Conservation (phyloP, 2,888 invertebrate genomes). For the Drosophila siamana region DNA sequence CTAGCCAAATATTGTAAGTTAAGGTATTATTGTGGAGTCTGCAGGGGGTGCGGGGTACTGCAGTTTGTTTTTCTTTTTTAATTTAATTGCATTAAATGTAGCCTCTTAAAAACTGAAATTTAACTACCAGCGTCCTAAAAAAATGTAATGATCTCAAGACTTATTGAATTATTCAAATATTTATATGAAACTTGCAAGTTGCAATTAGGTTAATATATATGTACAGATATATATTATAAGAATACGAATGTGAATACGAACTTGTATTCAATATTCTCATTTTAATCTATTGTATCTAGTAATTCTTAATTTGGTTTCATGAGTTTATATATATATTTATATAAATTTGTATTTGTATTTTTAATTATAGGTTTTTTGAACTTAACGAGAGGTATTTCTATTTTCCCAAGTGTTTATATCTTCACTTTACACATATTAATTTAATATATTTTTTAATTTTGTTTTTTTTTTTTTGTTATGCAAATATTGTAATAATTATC, state of each 20-base stretch:
- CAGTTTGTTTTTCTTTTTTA: background rate
- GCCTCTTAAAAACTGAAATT: constrained; percentile 49
- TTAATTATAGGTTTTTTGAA: constrained; percentile 80
- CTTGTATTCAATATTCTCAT: constrained; percentile 37
- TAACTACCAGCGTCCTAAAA: constrained; percentile 27
- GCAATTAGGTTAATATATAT: constrained; percentile 23
- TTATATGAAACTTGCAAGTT: constrained; percentile 32
- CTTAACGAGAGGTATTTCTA: constrained; percentile 86
- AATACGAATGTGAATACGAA: constrained; percentile 25
- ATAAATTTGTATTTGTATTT: constrained; percentile 58
- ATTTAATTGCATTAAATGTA: constrained; percentile 43
- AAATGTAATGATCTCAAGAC: constrained; percentile 24
- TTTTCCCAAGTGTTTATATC: constrained; percentile 85
- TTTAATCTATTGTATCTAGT: constrained; percentile 15
- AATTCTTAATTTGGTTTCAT: constrained; percentile 7
- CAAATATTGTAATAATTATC: constrained; percentile 42
- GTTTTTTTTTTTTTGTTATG: background rate
- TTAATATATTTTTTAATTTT: constrained; percentile 26
- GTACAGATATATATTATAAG: constrained; percentile 26
- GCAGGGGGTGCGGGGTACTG: constrained; percentile 9
- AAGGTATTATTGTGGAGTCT: background rate
- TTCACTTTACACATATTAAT: constrained; percentile 52
- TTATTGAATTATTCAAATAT: constrained; percentile 26
- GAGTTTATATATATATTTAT: constrained; percentile 39
- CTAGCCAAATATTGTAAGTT: background rate